These are phyloP conservation scores for Hafferia zeledoni DNA, from an alignment of 2,797 vertebrate genomes.

Conservation along the genomic window DNA sequence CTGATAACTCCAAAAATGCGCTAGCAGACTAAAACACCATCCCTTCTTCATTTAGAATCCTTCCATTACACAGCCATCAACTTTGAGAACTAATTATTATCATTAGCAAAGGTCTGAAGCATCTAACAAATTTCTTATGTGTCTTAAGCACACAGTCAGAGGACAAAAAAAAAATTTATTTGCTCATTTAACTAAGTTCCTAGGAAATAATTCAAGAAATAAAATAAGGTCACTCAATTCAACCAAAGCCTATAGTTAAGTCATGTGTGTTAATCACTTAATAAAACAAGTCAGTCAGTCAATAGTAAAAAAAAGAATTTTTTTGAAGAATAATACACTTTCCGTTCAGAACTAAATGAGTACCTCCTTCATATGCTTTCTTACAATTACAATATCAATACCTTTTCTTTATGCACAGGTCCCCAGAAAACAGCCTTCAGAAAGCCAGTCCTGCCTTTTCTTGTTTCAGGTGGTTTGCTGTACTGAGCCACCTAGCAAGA, in stretches of 20 bases:
- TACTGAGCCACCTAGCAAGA: background rate
- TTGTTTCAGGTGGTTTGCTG: background rate
- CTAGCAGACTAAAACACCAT: background rate
- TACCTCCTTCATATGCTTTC: background rate
- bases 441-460: background rate
- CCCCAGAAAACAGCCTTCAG: background rate
- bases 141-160: background rate
- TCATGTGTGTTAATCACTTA: background rate
- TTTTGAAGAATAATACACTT: background rate
- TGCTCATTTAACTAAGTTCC: background rate
- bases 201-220: background rate
- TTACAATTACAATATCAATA: slow-evolving; percentile 2
- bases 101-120: background rate
- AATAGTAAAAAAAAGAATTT: background rate
- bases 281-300: background rate
- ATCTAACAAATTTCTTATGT: background rate
- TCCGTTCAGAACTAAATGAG: background rate
- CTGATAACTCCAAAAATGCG: background rate
- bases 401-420: slow-evolving; percentile 1
- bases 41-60: background rate
- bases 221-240: background rate
- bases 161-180: background rate
- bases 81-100: background rate
- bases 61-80: background rate
- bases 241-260: background rate